Evolutionary conservation across 2,797 vertebrate genomes (phyloP), one percentile per base, ranked within the genome.

Genomic region (Chanos chanos): DNA sequence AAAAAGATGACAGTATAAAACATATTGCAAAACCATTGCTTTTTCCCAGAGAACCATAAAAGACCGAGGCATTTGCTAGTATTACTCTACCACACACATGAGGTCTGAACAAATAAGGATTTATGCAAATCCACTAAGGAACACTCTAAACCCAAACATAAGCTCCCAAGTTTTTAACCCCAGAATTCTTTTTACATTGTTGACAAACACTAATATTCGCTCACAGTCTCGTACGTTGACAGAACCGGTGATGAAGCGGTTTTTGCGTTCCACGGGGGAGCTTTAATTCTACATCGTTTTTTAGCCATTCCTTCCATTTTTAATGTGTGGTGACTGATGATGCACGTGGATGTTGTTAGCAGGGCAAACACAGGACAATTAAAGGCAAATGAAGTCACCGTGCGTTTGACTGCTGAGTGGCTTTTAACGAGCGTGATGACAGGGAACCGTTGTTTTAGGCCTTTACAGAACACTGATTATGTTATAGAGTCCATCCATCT

Each of bases 91-190:
- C 54, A 33, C 64, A 58, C 50, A 62, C 39, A 8, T 33, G 59
- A 45, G 15, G 27, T 41, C 37, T 55, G 9, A 58, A 65, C 53
- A 39, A 61, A 74, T 74, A 64, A 61, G 57, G 24, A 58, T 65
- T 45, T 56, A 53, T 57, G 56, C 57, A 68, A 43, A 61, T 58
- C 57, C 31, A 36, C 51, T 60, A 28, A 53, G 70, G 70, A 72
- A 66, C 74, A 36, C 19, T 45, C 36, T 57, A 50, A 72, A 68
- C 33, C 53, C 25, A 16, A 44, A 66, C 24, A 36, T 61, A 45
- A 63, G 64, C 52, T 71, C 61, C 73, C 48, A 13, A 30, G 28
- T 50, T 59, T 58, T 12, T 41, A 64, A 61, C 19, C 28, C 61
- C 64, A 36, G 34, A 31, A 25, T 22, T 45, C n/a, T n/a, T n/a